Evolutionary conservation across 30 jellyfish, hydroid and myxozoan species (phyloP), one percentile per base, ranked within the genome.

Genomic region (Hydractinia echinata): DNA sequence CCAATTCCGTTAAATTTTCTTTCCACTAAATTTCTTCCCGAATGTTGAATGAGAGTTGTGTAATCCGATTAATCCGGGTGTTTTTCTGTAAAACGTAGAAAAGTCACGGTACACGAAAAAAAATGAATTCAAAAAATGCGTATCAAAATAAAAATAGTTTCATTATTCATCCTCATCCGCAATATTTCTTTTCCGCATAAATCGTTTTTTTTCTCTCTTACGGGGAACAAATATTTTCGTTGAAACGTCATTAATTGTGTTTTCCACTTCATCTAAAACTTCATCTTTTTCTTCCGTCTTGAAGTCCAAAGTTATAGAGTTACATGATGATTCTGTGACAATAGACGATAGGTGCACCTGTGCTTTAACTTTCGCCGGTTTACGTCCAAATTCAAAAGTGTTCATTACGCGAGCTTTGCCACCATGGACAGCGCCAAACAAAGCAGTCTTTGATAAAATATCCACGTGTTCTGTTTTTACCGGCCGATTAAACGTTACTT

Each of bases 371-470:
- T n/a, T 7, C 7, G 19, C 39, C 18, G 10, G 19, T 64, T 64
- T 64, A 64, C 74, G 10, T 1, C 74, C 74, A 13, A 64, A 44
- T 64, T 64, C 74, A 64, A n/a, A 64, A 64, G 74, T 64, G 19
- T 64, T 51, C 74, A 64, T 64, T 6, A 64, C 18, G 7, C 8
- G 19, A 0, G 74, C 74, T n/a, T 64, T 44, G 39, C 74, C 74
- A n/a, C 74, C 74, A 13, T 64, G 74, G 39, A 51, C 7, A 6
- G 9, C 4, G 39, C 18, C 18, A 6, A 64, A 64, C 9, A 64
- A 44, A 64, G 74, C 19, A n/a, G 10, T 64, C 8, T 7, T 6
- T n/a, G 74, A 51, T 6, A 7, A 51, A 7, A n/a, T 44, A 51
- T 6, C 16, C 51, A 7, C 39, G 74, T 51, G 19, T n/a, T 64